Conservation (phyloP, 23 tunicate species). For the Styela plicata region DNA sequence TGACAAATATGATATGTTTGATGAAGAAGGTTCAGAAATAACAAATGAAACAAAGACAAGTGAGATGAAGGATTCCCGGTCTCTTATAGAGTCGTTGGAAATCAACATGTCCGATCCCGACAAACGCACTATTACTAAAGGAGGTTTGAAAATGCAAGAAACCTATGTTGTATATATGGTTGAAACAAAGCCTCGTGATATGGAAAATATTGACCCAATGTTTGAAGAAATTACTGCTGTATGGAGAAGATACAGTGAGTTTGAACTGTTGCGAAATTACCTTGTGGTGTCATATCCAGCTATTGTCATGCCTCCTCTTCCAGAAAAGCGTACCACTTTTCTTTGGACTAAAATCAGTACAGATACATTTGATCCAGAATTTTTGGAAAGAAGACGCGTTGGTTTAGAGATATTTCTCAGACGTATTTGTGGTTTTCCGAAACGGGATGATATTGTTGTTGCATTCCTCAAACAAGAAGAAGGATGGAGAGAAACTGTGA, state of each 20-base stretch:
- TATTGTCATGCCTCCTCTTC: conserved; percentile 80
- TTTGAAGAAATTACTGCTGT: conserved; percentile 58
- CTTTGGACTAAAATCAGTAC: conserved; percentile 81
- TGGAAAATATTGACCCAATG: background rate
- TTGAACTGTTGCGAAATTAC: conserved; percentile 80
- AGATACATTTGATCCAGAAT: conserved; percentile 77
- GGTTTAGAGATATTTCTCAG: conserved; percentile 84
- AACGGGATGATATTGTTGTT: conserved; percentile 46
- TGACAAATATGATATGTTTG: conserved; percentile 25
- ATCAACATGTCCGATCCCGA: conserved; percentile 89
- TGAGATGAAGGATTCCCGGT: background rate
- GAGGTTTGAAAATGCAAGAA: conserved; percentile 86
- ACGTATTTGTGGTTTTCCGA: conserved; percentile 48
- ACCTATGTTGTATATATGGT: conserved; percentile 77
- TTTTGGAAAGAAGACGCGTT: conserved; percentile 66
- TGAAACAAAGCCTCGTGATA: conserved; percentile 58
- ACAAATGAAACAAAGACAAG: background rate
- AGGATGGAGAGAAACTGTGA: conserved; percentile 60
- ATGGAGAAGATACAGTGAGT: conserved; percentile 88
- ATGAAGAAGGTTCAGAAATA: conserved; percentile 24
- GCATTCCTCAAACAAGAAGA: conserved; percentile 61
- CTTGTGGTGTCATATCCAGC: conserved; percentile 68
- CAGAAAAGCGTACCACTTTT: conserved; percentile 79
- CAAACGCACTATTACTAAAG: conserved; percentile 37
- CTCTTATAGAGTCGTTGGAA: conserved; percentile 39